Base-by-base conservation (phyloP, 2,797 vertebrate genomes). In the Chaetophractus vellerosus region DNA sequence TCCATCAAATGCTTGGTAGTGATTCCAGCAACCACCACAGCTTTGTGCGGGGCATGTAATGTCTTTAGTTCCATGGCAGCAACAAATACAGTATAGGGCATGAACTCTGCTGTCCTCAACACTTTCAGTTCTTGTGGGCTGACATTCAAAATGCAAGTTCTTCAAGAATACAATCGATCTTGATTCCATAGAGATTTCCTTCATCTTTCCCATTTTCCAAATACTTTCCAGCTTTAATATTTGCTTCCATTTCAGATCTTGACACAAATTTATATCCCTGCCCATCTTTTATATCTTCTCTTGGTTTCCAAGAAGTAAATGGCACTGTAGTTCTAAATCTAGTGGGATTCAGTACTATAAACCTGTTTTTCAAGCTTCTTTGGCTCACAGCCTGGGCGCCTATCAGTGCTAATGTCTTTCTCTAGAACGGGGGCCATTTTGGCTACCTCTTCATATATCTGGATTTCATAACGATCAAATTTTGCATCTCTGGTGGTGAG, bases 161-260 rank as follows among this genome's bases (percentile, higher is more conserved):
- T 98, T 99, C 99, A 64, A 99, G 99, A 96, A 99, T 99, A 9
- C 99, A 99, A 98, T 99, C 99, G 1, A 99, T 99, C 98, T 99
- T 99, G 92, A 99, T 99, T 96, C 99, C 99, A 19, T 99, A 99
- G 89, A 99, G n/a, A n/a, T n/a, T n/a, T n/a, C n/a, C n/a, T n/a
- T n/a, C n/a, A n/a, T n/a, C n/a, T n/a, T n/a, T n/a, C 99, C 99
- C 41, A 45, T 45, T 45, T 45, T 45, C 9, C 41, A 45, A 45
- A 45, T 45, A 45, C 41, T 45, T 45, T 45, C 41, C 9, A 9
- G 41, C 5, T 45, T 45, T 45, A 45, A 45, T 93, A 98, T 99
- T 99, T 8, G 64, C 98, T 98, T 99, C 99, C 99, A 99, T 99
- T 96, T 99, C 98, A 5, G 98, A 98, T 74, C 99, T 98, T 4